These are phyloP conservation scores for Hiodon alosoides DNA, from an alignment of 2,113 vertebrate species.

Conservation along the genomic window DNA sequence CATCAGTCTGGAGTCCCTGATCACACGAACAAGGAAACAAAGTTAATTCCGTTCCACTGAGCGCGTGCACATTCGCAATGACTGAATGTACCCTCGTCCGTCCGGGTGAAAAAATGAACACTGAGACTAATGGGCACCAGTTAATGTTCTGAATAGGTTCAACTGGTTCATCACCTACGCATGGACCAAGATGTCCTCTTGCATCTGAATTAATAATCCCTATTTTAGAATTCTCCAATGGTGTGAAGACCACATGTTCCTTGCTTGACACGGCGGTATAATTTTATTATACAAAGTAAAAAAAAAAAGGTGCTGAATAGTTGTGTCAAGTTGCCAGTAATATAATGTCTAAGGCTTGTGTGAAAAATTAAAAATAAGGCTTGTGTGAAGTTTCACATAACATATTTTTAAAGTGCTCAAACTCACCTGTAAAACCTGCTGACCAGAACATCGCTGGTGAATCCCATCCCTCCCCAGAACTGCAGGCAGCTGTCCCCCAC, in stretches of 20 bases:
- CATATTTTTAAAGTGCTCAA: not conserved
- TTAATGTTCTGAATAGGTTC: not conserved
- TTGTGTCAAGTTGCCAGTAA: no score
- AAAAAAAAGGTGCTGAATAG: no score
- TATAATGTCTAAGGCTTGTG: no score
- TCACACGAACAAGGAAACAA: constrained; percentile 17
- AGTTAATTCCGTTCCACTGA: not conserved
- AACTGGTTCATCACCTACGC: not conserved
- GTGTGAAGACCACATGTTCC: not conserved
- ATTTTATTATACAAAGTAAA: no score
- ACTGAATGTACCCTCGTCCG: not conserved
- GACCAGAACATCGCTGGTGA: constrained; percentile 75
- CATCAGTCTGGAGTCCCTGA: constrained; percentile 66
- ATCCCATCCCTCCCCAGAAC: constrained; percentile 88
- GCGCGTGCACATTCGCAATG: not conserved
- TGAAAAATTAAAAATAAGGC: no score
- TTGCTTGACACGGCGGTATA: no score
- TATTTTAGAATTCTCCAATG: not conserved
- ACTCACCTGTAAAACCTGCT: constrained; percentile 80
- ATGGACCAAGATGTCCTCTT: constrained; percentile 3
- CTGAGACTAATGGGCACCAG: not conserved
- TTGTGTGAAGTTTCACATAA: no score
- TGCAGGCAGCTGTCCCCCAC: constrained; percentile 77
- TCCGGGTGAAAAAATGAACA: not conserved
- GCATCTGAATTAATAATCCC: not conserved